phyloP scores from a whole-genome alignment of 2,113 vertebrate genomes.

The Urocitellus parryii region DNA sequence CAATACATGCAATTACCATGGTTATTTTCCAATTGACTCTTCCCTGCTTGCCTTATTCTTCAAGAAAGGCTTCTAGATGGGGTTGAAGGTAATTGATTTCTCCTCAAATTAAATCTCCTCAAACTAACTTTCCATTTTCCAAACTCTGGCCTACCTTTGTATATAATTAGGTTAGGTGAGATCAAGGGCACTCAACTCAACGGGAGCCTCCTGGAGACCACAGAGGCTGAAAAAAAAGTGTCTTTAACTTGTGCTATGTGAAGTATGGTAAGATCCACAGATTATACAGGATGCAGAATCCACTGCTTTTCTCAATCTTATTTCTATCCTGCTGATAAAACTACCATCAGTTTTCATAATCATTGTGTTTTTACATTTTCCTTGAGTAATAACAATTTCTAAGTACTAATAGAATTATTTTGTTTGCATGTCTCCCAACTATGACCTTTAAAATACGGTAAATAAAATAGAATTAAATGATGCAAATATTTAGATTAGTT shows the following conservation, averaged over 20 bases:
- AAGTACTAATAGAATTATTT: neutral
- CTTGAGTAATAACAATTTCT: slow-evolving; percentile 38
- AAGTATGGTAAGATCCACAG: neutral
- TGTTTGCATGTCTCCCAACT: neutral
- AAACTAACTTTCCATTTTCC: neutral
- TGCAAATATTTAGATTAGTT: neutral
- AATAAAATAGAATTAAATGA: neutral
- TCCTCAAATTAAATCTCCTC: neutral
- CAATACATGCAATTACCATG: neutral
- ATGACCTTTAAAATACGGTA: neutral
- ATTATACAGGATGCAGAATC: neutral
- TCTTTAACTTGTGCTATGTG: neutral
- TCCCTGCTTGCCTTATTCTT: neutral
- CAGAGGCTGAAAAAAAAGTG: neutral
- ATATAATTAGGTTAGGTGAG: neutral
- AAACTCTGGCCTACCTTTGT: neutral
- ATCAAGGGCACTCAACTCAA: neutral
- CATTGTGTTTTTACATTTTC: neutral
- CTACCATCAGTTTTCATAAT: neutral
- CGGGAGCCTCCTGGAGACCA: neutral
- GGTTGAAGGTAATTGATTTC: neutral
- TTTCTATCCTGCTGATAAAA: neutral
- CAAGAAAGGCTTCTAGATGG: neutral
- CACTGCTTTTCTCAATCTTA: neutral
- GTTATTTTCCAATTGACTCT: neutral